Evolutionary conservation across 2,113 vertebrate genomes (phyloP), one percentile per base, ranked within the genome.

Genomic region (Dromaius novaehollandiae): DNA sequence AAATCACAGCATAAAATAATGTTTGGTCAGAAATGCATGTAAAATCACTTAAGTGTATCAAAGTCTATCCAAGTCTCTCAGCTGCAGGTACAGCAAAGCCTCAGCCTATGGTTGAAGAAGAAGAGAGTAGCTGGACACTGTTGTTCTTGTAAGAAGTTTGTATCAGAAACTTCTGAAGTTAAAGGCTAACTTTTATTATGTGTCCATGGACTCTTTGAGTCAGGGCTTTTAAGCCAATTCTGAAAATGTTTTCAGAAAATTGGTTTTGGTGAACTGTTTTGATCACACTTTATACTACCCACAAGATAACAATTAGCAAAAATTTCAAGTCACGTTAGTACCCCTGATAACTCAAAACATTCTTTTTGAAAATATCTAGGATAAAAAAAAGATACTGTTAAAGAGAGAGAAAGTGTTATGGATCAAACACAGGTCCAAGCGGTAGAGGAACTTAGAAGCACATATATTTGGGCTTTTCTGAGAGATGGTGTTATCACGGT

Each of bases 61-160:
- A 1, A 15, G 34, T 61, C 30, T 6, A 9, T 25, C 16, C 2
- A 8, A 21, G 10, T 3, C 1, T 74, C n/a, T 80, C 0, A 0
- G 28, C 63, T 50, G 18, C 6, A 50, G 51, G 5, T 80, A 50
- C 68, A 56, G 13, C 3, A 0, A 69, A 80, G 36, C 26, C 18
- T 73, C 7, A 9, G 44, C 2, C 0, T 4, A 4, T 36, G 24
- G 36, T 19, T 9, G 74, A 40, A 50, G 20, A 53, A 17, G 2
- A 0, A 1, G 3, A 2, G 21, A 75, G 61, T 21, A 51, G 12
- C 24, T 40, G 40, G 46, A 7, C 3, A 0, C 15, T 3, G 8
- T 6, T 74, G 2, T 87, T 86, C 30, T 77, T 86, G 16, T 25
- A 38, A 66, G 26, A 48, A 61, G 26, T 30, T 92, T 53, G 28